A percentile compares a stretch with the other conserved stretches of the same genome.
Evolutionary conservation across 2,797 vertebrate genomes (phyloP).

Genomic region (Limosa lapponica): DNA sequence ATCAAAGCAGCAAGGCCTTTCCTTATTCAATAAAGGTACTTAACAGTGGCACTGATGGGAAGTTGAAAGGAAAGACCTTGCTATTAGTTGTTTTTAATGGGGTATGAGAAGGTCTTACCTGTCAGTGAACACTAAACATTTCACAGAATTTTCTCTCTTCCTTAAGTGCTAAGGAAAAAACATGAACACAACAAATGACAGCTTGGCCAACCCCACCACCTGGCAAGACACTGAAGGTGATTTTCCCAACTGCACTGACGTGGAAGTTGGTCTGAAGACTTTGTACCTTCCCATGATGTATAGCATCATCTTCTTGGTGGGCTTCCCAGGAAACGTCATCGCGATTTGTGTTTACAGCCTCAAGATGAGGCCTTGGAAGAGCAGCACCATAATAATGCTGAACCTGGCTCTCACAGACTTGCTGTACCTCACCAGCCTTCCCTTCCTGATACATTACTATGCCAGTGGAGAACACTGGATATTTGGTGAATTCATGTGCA

Average conservation of each 20-base stretch:
- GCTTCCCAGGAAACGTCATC: conserved; percentile 73
- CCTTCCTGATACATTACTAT: conserved; percentile 82
- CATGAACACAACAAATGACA: conserved; percentile 2
- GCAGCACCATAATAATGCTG: conserved; percentile 82
- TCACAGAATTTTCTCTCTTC: neutral
- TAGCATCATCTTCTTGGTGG: conserved; percentile 59
- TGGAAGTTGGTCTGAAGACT: neutral
- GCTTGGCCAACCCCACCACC: neutral
- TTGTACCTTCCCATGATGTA: conserved; percentile 51
- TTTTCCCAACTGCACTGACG: conserved; percentile 39
- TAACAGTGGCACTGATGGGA: neutral
- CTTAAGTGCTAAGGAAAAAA: conserved; percentile 35
- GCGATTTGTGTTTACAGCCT: conserved; percentile 75
- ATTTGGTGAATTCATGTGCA: conserved; percentile 80
- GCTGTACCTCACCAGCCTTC: conserved; percentile 80
- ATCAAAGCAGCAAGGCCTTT: neutral
- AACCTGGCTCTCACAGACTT: conserved; percentile 82
- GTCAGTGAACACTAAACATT: neutral
- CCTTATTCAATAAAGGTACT: neutral
- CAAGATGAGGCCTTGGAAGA: conserved; percentile 84
- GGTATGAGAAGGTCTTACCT: neutral
- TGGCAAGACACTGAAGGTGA: neutral
- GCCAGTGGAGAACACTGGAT: conserved; percentile 58
- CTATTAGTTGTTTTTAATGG: neutral
- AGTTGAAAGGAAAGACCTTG: neutral